Conservation (phyloP, 2,113 vertebrate genomes). For the Myotis lucifugus region DNA sequence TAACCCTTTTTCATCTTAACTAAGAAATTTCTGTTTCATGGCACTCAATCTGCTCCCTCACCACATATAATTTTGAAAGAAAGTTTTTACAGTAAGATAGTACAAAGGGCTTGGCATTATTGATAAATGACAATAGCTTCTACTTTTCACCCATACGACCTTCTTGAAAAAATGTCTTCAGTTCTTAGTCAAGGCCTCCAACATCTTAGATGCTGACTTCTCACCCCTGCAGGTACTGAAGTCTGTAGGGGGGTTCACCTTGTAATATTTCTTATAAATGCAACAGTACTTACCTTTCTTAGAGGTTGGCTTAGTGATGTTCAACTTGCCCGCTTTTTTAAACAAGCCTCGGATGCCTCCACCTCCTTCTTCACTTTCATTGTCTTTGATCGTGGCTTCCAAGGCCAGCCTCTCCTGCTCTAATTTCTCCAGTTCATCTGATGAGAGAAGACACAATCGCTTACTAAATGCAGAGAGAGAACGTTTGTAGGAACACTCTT, state of each 20-base stretch:
- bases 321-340: conserved; percentile 87
- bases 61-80: conserved; percentile 8
- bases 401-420: conserved; percentile 90
- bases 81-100: background rate
- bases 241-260: background rate
- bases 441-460: conserved; percentile 56
- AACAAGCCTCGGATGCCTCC: conserved; percentile 87
- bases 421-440: conserved; percentile 92
- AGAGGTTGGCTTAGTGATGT: conserved; percentile 86
- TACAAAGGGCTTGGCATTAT: background rate
- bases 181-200: background rate
- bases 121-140: background rate
- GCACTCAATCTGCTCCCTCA: background rate
- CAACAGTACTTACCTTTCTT: conserved; percentile 88
- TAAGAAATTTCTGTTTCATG: background rate
- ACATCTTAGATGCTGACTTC: background rate
- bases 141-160: background rate
- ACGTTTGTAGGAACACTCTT: background rate
- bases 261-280: background rate
- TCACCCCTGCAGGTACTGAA: background rate
- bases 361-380: conserved; percentile 86
- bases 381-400: conserved; percentile 89
- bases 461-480: background rate
- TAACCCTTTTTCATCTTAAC: background rate
- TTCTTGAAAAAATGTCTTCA: background rate